These are phyloP conservation scores for Dendrocincla tyrannina DNA, from an alignment of 2,797 vertebrate genomes.

Conservation along the genomic window DNA sequence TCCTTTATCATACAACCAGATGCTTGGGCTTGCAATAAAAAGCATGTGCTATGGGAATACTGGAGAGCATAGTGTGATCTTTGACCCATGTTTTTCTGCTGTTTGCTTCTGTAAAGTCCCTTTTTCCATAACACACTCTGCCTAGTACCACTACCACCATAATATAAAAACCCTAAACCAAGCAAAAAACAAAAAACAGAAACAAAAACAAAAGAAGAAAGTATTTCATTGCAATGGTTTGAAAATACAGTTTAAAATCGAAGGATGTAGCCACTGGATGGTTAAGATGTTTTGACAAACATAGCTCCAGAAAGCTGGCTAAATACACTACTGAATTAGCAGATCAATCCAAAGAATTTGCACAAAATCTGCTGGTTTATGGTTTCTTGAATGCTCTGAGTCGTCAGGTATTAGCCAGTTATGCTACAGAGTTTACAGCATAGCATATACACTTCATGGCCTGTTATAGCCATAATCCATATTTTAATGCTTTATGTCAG, in stretches of 20 bases:
- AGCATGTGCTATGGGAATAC: not conserved
- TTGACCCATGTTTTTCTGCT: not conserved
- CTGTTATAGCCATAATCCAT: slow-evolving; percentile 67
- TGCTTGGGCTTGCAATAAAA: not conserved
- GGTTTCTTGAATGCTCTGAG: not conserved
- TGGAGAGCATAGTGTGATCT: not conserved
- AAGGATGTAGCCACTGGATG: not conserved
- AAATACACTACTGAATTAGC: not conserved
- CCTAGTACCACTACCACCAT: not conserved
- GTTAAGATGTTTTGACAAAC: slow-evolving; percentile 7
- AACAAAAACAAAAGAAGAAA: not conserved
- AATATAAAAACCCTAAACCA: not conserved
- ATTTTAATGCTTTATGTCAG: slow-evolving; percentile 86
- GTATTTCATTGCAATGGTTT: not conserved
- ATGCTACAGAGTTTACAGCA: not conserved
- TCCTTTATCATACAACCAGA: not conserved
- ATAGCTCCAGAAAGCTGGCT: not conserved
- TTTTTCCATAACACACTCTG: not conserved
- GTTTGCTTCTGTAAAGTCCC: not conserved
- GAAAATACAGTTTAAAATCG: slow-evolving; percentile 29
- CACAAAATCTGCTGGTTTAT: not conserved
- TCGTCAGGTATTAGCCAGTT: slow-evolving; percentile 9
- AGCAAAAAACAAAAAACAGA: not conserved
- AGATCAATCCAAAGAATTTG: not conserved
- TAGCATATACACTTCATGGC: not conserved